Evolutionary conservation across 2,888 invertebrate genomes (phyloP).

Genomic region (Trichopoda pennipes): DNA sequence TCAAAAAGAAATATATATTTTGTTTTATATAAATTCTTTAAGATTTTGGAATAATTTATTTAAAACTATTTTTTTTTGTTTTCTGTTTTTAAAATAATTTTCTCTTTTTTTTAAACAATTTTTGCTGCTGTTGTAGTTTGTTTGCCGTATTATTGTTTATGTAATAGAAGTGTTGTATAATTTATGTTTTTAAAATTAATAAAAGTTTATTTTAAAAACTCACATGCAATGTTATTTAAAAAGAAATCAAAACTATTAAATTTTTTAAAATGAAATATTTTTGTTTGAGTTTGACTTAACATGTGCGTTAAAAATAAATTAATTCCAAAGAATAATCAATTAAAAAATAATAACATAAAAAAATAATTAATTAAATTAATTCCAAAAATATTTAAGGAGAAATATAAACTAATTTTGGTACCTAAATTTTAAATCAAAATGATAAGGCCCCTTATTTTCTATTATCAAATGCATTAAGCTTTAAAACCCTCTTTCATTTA

Average conservation of each 20-base stretch:
- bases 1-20: slow-evolving; percentile 4
- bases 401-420: too few species aligned
- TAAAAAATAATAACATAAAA: too few species aligned
- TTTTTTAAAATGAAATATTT: background rate
- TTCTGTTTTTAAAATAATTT: slow-evolving; percentile 15
- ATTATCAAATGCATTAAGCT: too few species aligned
- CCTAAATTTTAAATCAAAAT: too few species aligned
- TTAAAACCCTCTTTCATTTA: too few species aligned
- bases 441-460: too few species aligned
- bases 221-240: slow-evolving; percentile 54
- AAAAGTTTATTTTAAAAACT: slow-evolving; percentile 61
- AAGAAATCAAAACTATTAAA: slow-evolving; percentile 11
- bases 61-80: slow-evolving; percentile 19
- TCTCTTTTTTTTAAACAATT: background rate
- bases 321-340: too few species aligned
- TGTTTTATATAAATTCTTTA: slow-evolving; percentile 12
- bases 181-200: slow-evolving; percentile 1
- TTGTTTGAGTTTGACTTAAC: too few species aligned
- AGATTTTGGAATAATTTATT: slow-evolving; percentile 17
- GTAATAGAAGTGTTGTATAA: slow-evolving; percentile 15
- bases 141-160: background rate
- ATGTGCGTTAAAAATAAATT: too few species aligned
- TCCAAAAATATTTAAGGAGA: too few species aligned
- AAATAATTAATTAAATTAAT: too few species aligned
- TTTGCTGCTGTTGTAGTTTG: slow-evolving; percentile 27